Evolutionary conservation across 2,113 vertebrate genomes (phyloP).

Genomic region (Rutilus rutilus): DNA sequence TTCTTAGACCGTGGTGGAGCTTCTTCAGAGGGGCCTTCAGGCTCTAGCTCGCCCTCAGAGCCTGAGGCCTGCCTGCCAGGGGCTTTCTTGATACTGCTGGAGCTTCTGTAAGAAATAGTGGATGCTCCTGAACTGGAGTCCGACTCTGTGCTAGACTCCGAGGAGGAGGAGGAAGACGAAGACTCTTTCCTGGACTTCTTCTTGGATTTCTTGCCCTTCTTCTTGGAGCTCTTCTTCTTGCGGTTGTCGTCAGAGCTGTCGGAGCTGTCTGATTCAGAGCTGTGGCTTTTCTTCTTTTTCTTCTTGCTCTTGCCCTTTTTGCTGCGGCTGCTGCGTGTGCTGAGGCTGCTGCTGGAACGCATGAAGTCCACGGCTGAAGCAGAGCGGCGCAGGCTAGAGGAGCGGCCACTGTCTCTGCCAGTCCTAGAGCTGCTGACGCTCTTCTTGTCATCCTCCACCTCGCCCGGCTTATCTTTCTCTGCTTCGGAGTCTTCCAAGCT

Average conservation of each 20-base stretch:
- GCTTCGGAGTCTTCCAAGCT: conserved; percentile 81
- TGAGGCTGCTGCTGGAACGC: conserved; percentile 66
- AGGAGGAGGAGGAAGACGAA: conserved; percentile 73
- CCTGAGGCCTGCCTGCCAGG: conserved; percentile 64
- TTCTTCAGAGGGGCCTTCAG: conserved; percentile 40
- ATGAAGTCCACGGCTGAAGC: conserved; percentile 84
- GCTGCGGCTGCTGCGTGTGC: conserved; percentile 68
- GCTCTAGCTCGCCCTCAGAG: conserved; percentile 61
- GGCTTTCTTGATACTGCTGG: conserved; percentile 88
- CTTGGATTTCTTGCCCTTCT: conserved; percentile 83
- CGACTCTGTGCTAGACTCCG: conserved; percentile 67
- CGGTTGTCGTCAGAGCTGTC: conserved; percentile 68
- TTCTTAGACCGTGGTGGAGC: conserved; percentile 72
- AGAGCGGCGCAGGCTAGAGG: conserved; percentile 78
- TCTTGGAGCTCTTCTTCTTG: conserved; percentile 79
- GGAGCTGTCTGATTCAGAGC: conserved; percentile 74
- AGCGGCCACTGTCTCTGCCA: conserved; percentile 51
- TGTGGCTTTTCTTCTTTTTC: conserved; percentile 69
- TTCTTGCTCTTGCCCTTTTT: conserved; percentile 66
- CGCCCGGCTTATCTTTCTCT: conserved; percentile 61
- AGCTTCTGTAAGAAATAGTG: conserved; percentile 87
- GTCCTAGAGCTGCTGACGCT: conserved; percentile 65
- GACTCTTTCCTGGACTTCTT: conserved; percentile 84
- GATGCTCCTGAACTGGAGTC: conserved; percentile 83
- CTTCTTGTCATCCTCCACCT: conserved; percentile 71